Evolutionary conservation across 2,888 invertebrate genomes (phyloP).

Genomic region (Acanthosepion esculentum): DNA sequence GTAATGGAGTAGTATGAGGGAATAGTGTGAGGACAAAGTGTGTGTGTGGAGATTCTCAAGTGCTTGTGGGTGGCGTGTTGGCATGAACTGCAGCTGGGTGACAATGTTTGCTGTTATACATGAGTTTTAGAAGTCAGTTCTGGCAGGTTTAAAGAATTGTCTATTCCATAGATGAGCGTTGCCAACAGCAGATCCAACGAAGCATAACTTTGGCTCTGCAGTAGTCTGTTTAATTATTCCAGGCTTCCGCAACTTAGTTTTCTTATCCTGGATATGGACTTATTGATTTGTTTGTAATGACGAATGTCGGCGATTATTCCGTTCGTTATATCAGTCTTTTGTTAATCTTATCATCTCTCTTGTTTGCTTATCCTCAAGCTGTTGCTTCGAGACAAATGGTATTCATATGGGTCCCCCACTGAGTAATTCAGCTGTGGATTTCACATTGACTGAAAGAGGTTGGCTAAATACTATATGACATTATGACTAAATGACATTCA

Average conservation of each 20-base stretch:
- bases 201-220: background rate
- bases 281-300: background rate
- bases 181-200: background rate
- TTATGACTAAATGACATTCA: conserved; percentile 37
- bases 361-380: background rate
- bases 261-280: background rate
- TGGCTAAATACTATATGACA: background rate
- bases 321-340: background rate
- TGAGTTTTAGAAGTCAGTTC: background rate
- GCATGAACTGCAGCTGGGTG: background rate
- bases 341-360: background rate
- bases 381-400: background rate
- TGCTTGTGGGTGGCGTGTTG: background rate
- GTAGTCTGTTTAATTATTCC: background rate
- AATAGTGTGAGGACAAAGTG: background rate
- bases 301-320: background rate
- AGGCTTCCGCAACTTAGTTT: conserved; percentile 17
- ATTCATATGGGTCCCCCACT: conserved; percentile 37
- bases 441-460: background rate
- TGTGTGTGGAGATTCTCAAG: background rate
- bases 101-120: background rate
- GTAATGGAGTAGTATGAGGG: background rate
- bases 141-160: background rate
- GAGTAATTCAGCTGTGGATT: background rate
- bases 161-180: background rate